A percentile compares a stretch with the other conserved stretches of the same genome.
Evolutionary conservation across 2,888 invertebrate genomes (phyloP).

Genomic region (Pachycephus smyrnensis): DNA sequence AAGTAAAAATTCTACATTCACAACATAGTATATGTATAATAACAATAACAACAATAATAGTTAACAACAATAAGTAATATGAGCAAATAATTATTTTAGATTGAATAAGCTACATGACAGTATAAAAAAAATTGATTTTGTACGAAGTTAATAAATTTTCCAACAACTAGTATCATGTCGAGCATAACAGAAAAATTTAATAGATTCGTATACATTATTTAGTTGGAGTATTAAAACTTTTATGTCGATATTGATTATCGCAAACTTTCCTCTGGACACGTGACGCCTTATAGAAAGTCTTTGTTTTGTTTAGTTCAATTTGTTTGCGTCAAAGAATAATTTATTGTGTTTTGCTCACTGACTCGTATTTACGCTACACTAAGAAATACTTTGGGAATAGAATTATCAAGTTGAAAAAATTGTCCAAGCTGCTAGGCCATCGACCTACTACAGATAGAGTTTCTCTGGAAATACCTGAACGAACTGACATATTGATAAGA

Average conservation of each 20-base stretch:
- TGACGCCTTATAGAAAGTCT: background rate
- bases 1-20: background rate
- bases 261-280: background rate
- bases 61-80: too few species aligned
- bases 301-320: background rate
- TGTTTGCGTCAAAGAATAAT: background rate
- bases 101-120: background rate
- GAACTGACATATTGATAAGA: slow-evolving; percentile 17
- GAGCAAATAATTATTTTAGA: background rate
- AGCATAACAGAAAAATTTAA: background rate
- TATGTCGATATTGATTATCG: background rate
- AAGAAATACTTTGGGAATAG: background rate
- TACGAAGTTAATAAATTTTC: background rate
- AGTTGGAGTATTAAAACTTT: background rate
- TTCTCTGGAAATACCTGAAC: slow-evolving; percentile 16
- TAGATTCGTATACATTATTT: background rate
- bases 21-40: background rate
- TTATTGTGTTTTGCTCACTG: background rate
- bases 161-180: background rate
- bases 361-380: background rate
- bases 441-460: slow-evolving; percentile 18
- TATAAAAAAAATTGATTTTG: background rate
- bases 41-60: too few species aligned
- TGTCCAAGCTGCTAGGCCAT: slow-evolving; percentile 1
- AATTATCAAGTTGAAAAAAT: background rate